These are phyloP conservation scores for Ptyas mucosa DNA, from an alignment of 2,113 vertebrate species.

Conservation along the genomic window DNA sequence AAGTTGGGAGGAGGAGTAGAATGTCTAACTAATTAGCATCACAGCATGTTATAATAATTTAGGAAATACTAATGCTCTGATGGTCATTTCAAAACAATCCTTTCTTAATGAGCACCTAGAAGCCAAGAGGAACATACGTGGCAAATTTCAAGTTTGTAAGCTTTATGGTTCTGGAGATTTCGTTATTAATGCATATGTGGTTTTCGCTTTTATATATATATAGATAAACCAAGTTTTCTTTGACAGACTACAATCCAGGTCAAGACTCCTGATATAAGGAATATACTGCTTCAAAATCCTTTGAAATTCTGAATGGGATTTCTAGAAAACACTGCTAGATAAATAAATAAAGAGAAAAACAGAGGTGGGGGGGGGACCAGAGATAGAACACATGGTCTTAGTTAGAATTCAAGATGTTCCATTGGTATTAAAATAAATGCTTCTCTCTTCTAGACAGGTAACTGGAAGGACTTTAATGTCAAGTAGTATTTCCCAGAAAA, in stretches of 20 bases:
- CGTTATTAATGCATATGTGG: too few species aligned
- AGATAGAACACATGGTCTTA: neutral
- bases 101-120: too few species aligned
- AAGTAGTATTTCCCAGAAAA: neutral
- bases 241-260: neutral
- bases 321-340: neutral
- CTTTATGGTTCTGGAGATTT: too few species aligned
- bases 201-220: too few species aligned
- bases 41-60: too few species aligned
- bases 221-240: neutral
- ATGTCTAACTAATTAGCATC: too few species aligned
- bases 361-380: neutral
- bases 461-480: neutral
- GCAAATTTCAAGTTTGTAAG: too few species aligned
- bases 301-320: neutral
- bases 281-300: neutral
- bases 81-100: too few species aligned
- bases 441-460: neutral
- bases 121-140: too few species aligned
- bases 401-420: neutral
- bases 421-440: neutral
- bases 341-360: neutral
- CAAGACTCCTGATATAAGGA: neutral
- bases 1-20: too few species aligned
- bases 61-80: too few species aligned